Evolutionary conservation across 2,888 invertebrate genomes (phyloP).

Genomic region (Drosophila anceps): DNA sequence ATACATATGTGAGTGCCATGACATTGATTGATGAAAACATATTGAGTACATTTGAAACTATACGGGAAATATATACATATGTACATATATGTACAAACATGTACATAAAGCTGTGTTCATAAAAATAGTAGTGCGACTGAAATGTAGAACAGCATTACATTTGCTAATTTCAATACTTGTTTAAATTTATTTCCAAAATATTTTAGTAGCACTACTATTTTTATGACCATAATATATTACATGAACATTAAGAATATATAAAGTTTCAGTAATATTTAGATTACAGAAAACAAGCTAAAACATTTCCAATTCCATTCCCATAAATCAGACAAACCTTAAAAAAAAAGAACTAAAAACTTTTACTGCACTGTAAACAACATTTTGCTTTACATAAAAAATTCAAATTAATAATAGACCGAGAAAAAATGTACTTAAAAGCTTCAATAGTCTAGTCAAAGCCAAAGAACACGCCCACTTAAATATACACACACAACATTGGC

Average conservation of each 20-base stretch:
- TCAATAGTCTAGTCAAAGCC: constrained; percentile 17
- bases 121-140: no score
- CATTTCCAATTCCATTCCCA: background rate
- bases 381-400: constrained; percentile 20
- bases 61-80: background rate
- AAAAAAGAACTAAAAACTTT: background rate
- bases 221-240: no score
- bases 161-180: no score
- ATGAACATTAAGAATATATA: background rate
- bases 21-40: constrained; percentile 52
- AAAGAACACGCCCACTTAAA: constrained; percentile 57
- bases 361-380: constrained; percentile 24
- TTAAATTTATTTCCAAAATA: no score
- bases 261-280: background rate
- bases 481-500: constrained; percentile 25
- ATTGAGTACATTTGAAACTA: background rate
- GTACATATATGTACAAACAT: background rate
- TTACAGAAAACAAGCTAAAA: background rate
- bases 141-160: no score
- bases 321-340: background rate
- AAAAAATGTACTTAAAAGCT: constrained; percentile 18
- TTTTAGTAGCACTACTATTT: no score
- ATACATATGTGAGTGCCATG: background rate
- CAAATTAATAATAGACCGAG: constrained; percentile 32
- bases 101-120: no score